A percentile compares a stretch with the other conserved stretches of the same genome.
Evolutionary conservation across 2,797 vertebrate species (phyloP).

Genomic region (Gila robusta): DNA sequence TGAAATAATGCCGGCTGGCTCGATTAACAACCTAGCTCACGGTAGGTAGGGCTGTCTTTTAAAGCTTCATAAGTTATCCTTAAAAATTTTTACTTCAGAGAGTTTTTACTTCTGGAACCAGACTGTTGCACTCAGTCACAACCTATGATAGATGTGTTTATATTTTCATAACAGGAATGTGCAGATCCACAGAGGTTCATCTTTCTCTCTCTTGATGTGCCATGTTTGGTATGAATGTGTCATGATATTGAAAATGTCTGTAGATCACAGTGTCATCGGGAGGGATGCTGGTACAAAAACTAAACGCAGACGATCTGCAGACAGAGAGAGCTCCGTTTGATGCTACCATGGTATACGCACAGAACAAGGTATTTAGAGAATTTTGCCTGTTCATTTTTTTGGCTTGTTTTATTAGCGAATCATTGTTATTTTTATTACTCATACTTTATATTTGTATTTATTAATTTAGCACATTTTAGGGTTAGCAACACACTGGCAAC

Average conservation of each 20-base stretch:
- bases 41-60: neutral
- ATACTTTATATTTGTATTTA: neutral
- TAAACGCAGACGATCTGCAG: slow-evolving; percentile 74
- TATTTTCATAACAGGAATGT: slow-evolving; percentile 4
- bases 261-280: slow-evolving; percentile 83
- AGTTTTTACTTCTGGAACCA: no score
- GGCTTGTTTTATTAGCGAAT: neutral
- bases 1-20: neutral
- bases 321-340: slow-evolving; percentile 73
- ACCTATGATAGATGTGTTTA: slow-evolving; percentile 3
- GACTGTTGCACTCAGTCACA: no score
- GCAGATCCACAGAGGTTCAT: neutral
- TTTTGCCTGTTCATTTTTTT: neutral
- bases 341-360: slow-evolving; percentile 76
- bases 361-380: slow-evolving; percentile 77
- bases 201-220: neutral
- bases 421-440: neutral
- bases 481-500: neutral
- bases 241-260: slow-evolving; percentile 19
- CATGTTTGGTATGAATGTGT: neutral
- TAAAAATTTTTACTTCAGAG: no score
- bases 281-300: slow-evolving; percentile 82
- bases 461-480: neutral
- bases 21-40: neutral
- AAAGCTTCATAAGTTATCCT: neutral